These are phyloP conservation scores for Barnardius zonarius DNA, from an alignment of 2,113 vertebrate species.

Conservation along the genomic window DNA sequence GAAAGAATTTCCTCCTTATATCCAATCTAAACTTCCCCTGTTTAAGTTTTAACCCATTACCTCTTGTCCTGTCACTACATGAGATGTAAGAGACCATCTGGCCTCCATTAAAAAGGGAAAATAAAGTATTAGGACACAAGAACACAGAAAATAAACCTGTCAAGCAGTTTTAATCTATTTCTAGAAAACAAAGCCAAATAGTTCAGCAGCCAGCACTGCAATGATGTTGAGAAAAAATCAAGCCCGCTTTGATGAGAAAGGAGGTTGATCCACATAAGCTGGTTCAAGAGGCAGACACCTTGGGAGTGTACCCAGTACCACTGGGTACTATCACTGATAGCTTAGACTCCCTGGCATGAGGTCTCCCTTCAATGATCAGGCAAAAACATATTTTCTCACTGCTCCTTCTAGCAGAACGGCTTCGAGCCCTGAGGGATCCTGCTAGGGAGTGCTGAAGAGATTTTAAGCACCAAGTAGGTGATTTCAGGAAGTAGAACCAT, in stretches of 20 bases:
- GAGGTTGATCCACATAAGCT: background rate
- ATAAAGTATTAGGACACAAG: background rate
- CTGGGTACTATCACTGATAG: background rate
- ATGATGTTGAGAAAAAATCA: background rate
- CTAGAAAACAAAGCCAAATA: slow-evolving; percentile 4
- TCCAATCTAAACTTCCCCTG: too few relatives aligned
- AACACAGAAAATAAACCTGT: background rate
- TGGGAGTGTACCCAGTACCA: background rate
- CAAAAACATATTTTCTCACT: background rate
- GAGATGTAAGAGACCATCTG: background rate
- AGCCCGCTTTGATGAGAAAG: background rate
- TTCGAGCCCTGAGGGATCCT: background rate
- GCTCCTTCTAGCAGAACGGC: background rate
- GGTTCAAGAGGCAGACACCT: background rate
- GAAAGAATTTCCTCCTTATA: too few relatives aligned
- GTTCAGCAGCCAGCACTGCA: background rate
- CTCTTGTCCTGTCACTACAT: background rate
- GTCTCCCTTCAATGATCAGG: background rate
- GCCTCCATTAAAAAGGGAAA: background rate
- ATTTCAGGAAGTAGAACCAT: background rate
- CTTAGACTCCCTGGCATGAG: background rate
- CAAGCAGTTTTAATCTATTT: background rate
- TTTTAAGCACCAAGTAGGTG: background rate
- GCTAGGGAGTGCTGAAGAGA: background rate
- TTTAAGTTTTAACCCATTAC: too few relatives aligned